These are phyloP conservation scores for Gymnothorax reevesii DNA, from an alignment of 2,797 vertebrate genomes.

Conservation along the genomic window DNA sequence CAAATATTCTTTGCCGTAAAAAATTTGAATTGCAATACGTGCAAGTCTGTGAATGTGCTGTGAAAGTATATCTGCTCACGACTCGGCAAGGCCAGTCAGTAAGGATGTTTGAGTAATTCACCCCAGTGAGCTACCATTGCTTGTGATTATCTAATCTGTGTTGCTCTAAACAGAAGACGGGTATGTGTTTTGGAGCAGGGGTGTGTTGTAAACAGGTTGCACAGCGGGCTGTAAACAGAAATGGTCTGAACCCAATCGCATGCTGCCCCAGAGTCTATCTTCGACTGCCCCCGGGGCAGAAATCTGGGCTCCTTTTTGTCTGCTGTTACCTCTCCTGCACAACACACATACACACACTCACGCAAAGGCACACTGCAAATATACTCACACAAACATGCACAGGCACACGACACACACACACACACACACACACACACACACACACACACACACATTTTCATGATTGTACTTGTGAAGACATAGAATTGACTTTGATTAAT, in stretches of 20 bases:
- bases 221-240: neutral
- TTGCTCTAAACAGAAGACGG: conserved; percentile 4
- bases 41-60: neutral
- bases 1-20: neutral
- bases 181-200: conserved; percentile 7
- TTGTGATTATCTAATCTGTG: neutral
- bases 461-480: neutral
- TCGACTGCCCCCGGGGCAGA: neutral
- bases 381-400: neutral
- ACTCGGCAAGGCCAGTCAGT: neutral
- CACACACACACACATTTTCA: neutral
- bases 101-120: neutral
- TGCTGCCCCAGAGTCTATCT: neutral
- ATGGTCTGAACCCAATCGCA: neutral
- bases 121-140: neutral
- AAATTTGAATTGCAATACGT: neutral
- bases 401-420: neutral
- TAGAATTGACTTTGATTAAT: too few relatives aligned
- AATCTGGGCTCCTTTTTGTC: neutral
- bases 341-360: neutral
- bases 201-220: conserved; percentile 1
- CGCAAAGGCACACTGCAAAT: too few relatives aligned
- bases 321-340: neutral
- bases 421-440: neutral
- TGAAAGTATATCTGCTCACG: neutral